Base-by-base conservation (phyloP, 2,888 invertebrate species). In the Amphipyra berbera region DNA sequence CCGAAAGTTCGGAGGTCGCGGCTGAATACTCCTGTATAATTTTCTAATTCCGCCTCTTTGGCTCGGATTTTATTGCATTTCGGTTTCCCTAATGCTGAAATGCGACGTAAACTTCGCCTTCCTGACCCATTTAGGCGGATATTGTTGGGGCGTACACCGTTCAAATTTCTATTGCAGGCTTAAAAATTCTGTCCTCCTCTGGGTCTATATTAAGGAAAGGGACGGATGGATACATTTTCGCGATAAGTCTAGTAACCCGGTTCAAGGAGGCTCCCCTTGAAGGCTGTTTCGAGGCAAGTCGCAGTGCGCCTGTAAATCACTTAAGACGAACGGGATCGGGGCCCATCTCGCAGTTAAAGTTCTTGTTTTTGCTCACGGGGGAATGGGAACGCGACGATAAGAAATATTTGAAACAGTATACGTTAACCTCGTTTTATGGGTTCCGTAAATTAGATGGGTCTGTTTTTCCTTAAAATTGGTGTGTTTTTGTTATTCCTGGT, bases 91-190 rank as follows among this genome's bases (percentile, higher is more conserved):
- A 88, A 89, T 87, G 85, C 89, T 82, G 85, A 88, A 90, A 87
- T 87, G 88, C 88, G 86, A 83, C 90, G 90, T 93, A 94, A 94
- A 94, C 92, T 93, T 94, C 91, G 90, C 88, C 91, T 94, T 94
- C 93, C 94, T 94, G 94, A 95, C 95, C 95, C 93, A 94, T 93
- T 94, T 94, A 91, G 88, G 75, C 77, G 89, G 89, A 90, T 92
- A 91, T 89, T 85, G 89, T 85, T 78, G 89, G 88, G 90, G 91
- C 86, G 87, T 86, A 80, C 86, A 84, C 86, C 88, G 88, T 90
- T 90, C 88, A 90, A 90, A 90, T 88, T 90, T 83, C 87, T 84
- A 88, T 86, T 89, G 86, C 83, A 78, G 78, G 79, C 85, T 82
- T 84, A 82, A 85, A 84, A 80, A 72, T 75, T 71, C 79, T 79